phyloP scores from a whole-genome alignment of 2,113 vertebrate genomes.

The Chrysemys picta region DNA sequence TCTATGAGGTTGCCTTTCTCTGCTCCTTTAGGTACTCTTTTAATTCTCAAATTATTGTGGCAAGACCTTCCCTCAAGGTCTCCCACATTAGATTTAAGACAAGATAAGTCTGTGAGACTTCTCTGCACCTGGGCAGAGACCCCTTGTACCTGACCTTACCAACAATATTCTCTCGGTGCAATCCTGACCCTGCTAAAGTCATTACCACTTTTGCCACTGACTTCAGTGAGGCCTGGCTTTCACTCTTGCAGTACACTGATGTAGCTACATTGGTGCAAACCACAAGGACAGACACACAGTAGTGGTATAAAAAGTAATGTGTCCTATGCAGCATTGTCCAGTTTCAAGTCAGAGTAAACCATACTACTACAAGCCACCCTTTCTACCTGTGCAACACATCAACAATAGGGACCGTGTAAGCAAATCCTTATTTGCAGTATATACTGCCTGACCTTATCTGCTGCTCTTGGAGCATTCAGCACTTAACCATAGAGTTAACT shows the following conservation, averaged over 20 bases:
- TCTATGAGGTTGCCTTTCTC: background rate
- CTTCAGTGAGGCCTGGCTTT: background rate
- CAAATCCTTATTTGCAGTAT: background rate
- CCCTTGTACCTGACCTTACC: background rate
- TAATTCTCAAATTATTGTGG: background rate
- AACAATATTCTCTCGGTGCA: background rate
- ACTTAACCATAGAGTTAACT: background rate
- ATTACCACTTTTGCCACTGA: background rate
- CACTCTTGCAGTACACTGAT: background rate
- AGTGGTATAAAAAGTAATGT: background rate
- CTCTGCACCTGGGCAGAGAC: background rate
- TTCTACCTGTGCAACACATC: background rate
- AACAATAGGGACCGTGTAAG: background rate
- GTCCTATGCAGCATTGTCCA: background rate
- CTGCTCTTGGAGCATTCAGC: too few relatives aligned
- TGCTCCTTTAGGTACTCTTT: background rate
- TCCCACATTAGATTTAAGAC: background rate
- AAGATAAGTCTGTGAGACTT: background rate
- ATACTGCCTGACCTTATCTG: background rate
- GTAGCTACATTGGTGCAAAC: background rate
- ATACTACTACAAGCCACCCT: background rate
- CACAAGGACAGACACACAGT: background rate
- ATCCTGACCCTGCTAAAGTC: background rate
- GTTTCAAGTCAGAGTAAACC: background rate
- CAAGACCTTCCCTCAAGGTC: background rate